phyloP scores from a whole-genome alignment of 2,113 vertebrate species.

The Phocoena phocoena region DNA sequence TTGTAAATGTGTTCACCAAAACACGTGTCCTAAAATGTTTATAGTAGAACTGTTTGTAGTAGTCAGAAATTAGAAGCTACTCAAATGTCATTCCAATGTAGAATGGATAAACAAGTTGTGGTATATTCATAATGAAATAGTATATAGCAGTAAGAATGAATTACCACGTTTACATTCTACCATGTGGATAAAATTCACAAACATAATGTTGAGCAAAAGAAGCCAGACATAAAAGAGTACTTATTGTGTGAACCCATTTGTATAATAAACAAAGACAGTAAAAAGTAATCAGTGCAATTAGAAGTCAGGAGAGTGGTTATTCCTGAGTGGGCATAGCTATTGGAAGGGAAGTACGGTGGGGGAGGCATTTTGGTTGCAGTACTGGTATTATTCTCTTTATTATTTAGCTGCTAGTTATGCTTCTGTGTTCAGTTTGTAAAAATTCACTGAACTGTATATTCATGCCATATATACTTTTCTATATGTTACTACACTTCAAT shows the following conservation, averaged over 20 bases:
- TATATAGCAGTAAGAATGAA: neutral
- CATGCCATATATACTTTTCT: too few relatives aligned
- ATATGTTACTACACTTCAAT: neutral
- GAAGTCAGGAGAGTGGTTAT: neutral
- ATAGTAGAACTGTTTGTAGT: neutral
- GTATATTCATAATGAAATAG: neutral
- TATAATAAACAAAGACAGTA: neutral
- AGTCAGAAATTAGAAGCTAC: neutral
- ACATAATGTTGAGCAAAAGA: neutral
- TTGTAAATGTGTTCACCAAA: neutral
- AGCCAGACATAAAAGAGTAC: neutral
- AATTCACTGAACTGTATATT: neutral
- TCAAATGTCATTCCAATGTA: neutral
- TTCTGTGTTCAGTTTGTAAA: neutral
- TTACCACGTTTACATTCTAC: neutral
- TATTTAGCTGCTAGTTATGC: neutral
- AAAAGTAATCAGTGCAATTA: neutral
- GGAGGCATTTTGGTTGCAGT: neutral
- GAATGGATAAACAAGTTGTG: neutral
- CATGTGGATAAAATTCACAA: neutral
- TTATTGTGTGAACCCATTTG: neutral
- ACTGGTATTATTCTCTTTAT: neutral
- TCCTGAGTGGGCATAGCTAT: neutral
- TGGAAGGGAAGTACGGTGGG: too few relatives aligned
- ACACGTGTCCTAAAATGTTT: neutral